These are phyloP conservation scores for Brachirus orientalis DNA, from an alignment of 2,113 vertebrate species.

Conservation along the genomic window DNA sequence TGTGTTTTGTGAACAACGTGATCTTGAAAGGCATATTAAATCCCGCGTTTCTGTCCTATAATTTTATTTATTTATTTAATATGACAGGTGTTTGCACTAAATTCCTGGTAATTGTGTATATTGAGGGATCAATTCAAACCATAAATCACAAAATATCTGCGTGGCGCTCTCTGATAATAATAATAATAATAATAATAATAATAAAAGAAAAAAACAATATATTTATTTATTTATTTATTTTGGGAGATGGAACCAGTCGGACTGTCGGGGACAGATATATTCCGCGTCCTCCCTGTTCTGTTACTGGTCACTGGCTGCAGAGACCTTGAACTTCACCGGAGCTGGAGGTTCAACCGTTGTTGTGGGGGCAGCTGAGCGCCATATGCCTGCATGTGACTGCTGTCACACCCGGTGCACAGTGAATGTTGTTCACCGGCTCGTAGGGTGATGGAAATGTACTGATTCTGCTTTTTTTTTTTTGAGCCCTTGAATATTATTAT, in stretches of 20 bases:
- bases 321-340: slow-evolving; percentile 81
- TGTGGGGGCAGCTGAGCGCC: slow-evolving; percentile 59
- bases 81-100: neutral
- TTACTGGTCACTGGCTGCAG: slow-evolving; percentile 59
- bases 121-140: neutral
- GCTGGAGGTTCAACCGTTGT: slow-evolving; percentile 57
- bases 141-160: neutral
- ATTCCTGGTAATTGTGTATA: neutral
- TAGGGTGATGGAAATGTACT: neutral
- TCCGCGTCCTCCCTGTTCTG: slow-evolving; percentile 25
- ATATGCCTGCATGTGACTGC: slow-evolving; percentile 69
- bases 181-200: slow-evolving; percentile 8
- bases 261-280: slow-evolving; percentile 5
- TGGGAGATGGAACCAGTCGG: neutral
- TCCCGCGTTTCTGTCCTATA: neutral
- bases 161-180: neutral
- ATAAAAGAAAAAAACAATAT: slow-evolving; percentile 16
- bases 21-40: slow-evolving; percentile 9
- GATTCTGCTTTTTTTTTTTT: neutral
- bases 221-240: neutral
- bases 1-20: neutral
- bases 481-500: neutral
- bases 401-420: slow-evolving; percentile 54
- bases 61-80: neutral
- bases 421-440: slow-evolving; percentile 48